Base-by-base conservation (phyloP, 2,888 invertebrate species). In the Epistrophella euchroma region DNA sequence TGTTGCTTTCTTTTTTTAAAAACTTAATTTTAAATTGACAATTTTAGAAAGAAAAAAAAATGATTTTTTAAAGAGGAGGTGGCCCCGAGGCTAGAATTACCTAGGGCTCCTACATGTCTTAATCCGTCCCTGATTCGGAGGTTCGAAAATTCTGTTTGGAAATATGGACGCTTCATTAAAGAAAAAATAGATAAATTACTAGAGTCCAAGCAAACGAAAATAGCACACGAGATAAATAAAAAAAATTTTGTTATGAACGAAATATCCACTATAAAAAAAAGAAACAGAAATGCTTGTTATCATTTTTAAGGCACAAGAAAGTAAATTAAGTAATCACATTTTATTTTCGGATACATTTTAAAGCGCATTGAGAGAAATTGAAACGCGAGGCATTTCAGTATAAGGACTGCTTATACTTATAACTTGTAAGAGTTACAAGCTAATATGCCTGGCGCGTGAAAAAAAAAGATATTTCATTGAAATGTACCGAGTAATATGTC, bases 191-290 rank as follows among this genome's bases (percentile, higher is more conserved):
- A 60, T 40, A 32, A 60, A 60, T 3, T n/a, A n/a, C n/a, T 60
- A 0, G 32, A 62, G 22, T 22, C 19, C 60, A 40, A 17, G 6
- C 43, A 62, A 62, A 62, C 22, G 25, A 19, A 62, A 62, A 43
- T 62, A 40, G 43, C 43, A 43, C 43, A 62, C 11, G 19, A 62
- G 43, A 4, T 62, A 22, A 62, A 43, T 25, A n/a, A 62, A 40
- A 43, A 62, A 62, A 62, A 62, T 43, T n/a, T 62, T 7, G 9
- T 43, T 25, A 62, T 43, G n/a, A 62, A 62, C 15, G 37, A 62
- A 43, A 62, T 62, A n/a, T 62, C 19, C 25, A 43, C 15, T 15
- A 62, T 62, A 4, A 62, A 43, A 28, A 22, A 52, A 19, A 52
- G 55, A 55, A 15, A 32, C n/a, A 55, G 55, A 55, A 55, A 28